Evolutionary conservation across 2,113 vertebrate species (phyloP), one percentile per base, ranked within the genome.

Genomic region (Speoplatyrhinus poulsoni): DNA sequence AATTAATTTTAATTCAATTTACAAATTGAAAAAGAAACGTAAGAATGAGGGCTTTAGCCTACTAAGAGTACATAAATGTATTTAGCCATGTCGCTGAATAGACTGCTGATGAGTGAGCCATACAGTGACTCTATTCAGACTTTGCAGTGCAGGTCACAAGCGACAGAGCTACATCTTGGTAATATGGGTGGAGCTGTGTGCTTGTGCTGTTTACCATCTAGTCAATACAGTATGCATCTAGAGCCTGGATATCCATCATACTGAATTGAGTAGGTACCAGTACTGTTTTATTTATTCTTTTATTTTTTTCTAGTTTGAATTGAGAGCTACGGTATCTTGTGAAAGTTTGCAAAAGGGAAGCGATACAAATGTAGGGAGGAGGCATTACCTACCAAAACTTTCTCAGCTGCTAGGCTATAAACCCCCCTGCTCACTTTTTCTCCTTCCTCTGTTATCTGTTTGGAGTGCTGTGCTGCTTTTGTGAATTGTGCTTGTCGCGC

Each of bases 51-150:
- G 65, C 36, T 72, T 83, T 82, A 79, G 63, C 71, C 79, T 57
- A 57, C 33, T 33, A 57, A 6, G 64, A 48, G 60, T 19, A 11
- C 50, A 65, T 80, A 62, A 76, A 83, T 85, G 76, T 76, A 70
- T 67, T 75, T 79, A 53, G 66, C 81, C 70, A 67, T 62, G 65
- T 59, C 72, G 80, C 84, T 84, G 85, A 83, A 75, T 58, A 63
- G 90, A 91, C 87, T 91, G 71, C 64, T 75, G 82, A 91, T 90
- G 86, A 91, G 86, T 80, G 75, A 75, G 72, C 17, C 60, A 63
- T 19, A 88, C 85, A 90, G 75, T 71, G 75, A 62, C 67, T 67
- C 82, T 79, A 86, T 90, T 92, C 83, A 90, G 68, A 41, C n/a
- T 57, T 59, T 16, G 70, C 56, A 69, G 49, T 11, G 36, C 50